phyloP scores from a whole-genome alignment of 2,113 vertebrate genomes.

The Periophthalmus modestus region DNA sequence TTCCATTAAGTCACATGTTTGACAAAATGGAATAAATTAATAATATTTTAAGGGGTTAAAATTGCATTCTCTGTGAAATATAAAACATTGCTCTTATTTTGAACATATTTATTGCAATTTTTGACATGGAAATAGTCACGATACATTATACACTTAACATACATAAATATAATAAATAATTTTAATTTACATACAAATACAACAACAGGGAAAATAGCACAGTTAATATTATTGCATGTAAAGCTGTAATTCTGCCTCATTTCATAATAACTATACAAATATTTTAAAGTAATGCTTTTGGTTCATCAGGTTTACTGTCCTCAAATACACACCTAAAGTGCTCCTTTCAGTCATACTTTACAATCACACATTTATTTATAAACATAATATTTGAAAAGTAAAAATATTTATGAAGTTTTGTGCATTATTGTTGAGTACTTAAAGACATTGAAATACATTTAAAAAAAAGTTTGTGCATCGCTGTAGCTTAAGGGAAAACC shows the following conservation, averaged over 20 bases:
- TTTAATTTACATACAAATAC: neutral
- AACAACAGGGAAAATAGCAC: neutral
- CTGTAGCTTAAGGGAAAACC: neutral
- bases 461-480: neutral
- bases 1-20: too few species aligned
- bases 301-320: neutral
- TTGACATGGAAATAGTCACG: neutral
- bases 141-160: neutral
- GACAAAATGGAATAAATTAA: too few species aligned
- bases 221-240: slow-evolving; percentile 1
- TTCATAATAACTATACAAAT: neutral
- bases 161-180: neutral
- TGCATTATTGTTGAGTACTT: neutral
- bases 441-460: too few species aligned
- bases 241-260: neutral
- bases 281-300: neutral
- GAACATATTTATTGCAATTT: neutral
- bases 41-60: neutral
- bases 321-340: neutral
- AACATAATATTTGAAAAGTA: neutral
- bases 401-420: neutral
- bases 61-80: neutral
- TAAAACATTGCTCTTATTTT: neutral
- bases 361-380: neutral
- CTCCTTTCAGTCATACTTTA: neutral